phyloP scores from a whole-genome alignment of 2,888 invertebrate genomes.

The Lithophane socia region DNA sequence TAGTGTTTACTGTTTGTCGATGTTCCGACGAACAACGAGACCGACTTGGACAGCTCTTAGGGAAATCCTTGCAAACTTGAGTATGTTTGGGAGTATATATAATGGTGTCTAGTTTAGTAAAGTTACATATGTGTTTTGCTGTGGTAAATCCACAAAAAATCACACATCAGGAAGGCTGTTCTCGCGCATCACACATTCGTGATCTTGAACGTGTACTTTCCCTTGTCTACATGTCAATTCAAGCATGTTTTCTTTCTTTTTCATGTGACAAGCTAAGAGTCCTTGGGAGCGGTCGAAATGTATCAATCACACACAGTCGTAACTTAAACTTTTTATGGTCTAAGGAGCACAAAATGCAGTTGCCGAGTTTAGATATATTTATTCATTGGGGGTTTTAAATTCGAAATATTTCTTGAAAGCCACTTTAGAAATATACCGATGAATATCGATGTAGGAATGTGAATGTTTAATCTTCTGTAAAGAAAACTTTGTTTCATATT shows the following conservation, averaged over 20 bases:
- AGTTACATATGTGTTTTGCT: neutral
- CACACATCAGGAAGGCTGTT: neutral
- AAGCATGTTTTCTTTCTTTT: neutral
- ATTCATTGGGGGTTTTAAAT: neutral
- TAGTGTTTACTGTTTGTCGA: conserved; percentile 42
- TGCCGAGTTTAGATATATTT: too few relatives aligned
- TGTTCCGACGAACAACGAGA: conserved; percentile 14
- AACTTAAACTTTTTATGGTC: neutral
- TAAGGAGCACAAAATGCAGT: too few relatives aligned
- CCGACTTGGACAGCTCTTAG: conserved; percentile 19
- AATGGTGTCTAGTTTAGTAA: neutral
- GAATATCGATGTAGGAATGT: neutral
- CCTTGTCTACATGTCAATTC: neutral
- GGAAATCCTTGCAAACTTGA: conserved; percentile 2
- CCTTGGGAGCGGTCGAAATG: neutral
- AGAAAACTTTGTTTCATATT: neutral
- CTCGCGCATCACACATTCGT: neutral
- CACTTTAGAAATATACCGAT: neutral
- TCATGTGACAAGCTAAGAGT: neutral
- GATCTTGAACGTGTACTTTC: neutral
- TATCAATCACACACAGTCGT: neutral
- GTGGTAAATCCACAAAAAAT: neutral
- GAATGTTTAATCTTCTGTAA: neutral
- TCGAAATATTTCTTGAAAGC: neutral
- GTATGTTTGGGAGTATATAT: neutral